These are phyloP conservation scores for Xestia xanthographa DNA, from an alignment of 2,888 invertebrate genomes.

Conservation along the genomic window DNA sequence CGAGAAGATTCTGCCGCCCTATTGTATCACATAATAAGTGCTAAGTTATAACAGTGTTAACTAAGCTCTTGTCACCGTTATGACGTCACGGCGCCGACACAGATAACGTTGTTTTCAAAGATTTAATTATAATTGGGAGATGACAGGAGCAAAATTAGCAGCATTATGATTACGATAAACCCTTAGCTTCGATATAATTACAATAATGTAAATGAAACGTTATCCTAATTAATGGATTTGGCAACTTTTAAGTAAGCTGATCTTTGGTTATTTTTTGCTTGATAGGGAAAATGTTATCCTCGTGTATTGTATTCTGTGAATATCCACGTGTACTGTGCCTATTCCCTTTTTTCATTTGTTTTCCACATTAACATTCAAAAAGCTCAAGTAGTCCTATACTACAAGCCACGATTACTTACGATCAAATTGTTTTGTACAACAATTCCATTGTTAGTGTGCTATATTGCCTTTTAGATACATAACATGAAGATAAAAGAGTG, in stretches of 20 bases:
- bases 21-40: slow-evolving; percentile 72
- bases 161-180: slow-evolving; percentile 27
- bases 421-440: neutral
- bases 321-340: neutral
- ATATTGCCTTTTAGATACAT: slow-evolving; percentile 41
- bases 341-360: neutral
- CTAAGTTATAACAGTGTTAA: slow-evolving; percentile 67
- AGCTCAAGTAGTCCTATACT: neutral
- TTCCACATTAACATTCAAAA: neutral
- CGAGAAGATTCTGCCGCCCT: slow-evolving; percentile 73
- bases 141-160: slow-evolving; percentile 4
- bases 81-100: slow-evolving; percentile 37
- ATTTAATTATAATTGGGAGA: slow-evolving; percentile 34
- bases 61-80: slow-evolving; percentile 64
- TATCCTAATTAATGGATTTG: slow-evolving; percentile 2
- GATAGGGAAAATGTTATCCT: neutral
- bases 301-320: neutral
- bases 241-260: neutral
- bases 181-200: slow-evolving; percentile 5
- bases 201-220: slow-evolving; percentile 26
- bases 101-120: slow-evolving; percentile 34
- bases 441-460: neutral
- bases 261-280: slow-evolving; percentile 5
- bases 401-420: neutral
- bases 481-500: slow-evolving; percentile 41